These are phyloP conservation scores for Troides aeacus DNA, from an alignment of 2,888 invertebrate species.

Conservation along the genomic window DNA sequence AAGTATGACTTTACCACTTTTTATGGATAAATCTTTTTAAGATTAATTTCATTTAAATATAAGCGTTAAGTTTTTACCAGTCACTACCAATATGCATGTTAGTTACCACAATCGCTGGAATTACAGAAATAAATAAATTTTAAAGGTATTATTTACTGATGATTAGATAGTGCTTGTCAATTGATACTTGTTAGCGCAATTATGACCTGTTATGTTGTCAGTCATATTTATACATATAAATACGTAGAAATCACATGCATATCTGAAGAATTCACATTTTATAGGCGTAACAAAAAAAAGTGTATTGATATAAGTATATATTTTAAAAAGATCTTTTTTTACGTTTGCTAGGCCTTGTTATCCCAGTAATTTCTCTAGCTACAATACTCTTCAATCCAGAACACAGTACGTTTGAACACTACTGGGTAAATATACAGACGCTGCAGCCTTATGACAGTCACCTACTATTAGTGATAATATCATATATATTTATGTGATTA, in stretches of 20 bases:
- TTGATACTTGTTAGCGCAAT: slow-evolving; percentile 13
- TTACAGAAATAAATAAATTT: slow-evolving; percentile 8
- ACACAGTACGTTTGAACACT: no score
- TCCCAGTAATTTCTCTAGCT: no score
- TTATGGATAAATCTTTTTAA: background rate
- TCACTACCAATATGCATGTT: background rate
- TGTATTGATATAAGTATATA: no score
- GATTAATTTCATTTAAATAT: background rate
- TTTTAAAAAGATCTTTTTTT: no score
- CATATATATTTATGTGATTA: no score
- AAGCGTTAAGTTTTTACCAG: background rate
- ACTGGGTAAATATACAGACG: no score
- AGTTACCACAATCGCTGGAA: background rate
- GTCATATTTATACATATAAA: background rate
- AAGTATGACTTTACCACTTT: background rate
- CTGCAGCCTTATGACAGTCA: no score
- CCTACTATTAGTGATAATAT: no score
- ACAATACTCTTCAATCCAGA: no score
- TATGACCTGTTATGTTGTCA: background rate
- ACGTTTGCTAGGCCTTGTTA: no score
- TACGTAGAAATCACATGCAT: background rate
- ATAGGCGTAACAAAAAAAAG: background rate
- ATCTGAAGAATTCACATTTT: background rate
- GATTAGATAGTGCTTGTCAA: slow-evolving; percentile 21
- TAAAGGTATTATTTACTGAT: slow-evolving; percentile 5